A percentile compares a stretch with the other conserved stretches of the same genome.
Evolutionary conservation across 92 coral and sea anemone genomes (phyloP).

Genomic region (Actinernus sp.): DNA sequence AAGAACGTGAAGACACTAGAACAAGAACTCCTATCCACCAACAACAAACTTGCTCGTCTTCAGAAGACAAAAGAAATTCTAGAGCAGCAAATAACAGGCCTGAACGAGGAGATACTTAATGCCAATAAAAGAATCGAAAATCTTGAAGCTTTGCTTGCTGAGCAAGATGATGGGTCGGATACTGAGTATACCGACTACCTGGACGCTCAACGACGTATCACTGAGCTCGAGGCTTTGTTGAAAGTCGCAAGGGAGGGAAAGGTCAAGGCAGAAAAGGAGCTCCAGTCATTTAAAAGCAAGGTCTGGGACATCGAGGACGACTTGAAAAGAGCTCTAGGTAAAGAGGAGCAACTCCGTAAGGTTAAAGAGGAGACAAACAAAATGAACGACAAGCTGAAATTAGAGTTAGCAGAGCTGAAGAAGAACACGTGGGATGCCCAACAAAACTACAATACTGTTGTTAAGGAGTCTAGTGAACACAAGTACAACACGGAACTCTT

Average conservation of each 20-base stretch:
- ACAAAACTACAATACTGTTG: conserved; percentile 57
- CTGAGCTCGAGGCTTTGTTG: conserved; percentile 66
- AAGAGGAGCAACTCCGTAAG: conserved; percentile 61
- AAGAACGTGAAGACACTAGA: conserved; percentile 66
- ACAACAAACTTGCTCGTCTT: conserved; percentile 48
- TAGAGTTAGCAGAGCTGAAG: conserved; percentile 70
- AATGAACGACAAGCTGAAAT: conserved; percentile 85
- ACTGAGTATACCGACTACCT: conserved; percentile 39
- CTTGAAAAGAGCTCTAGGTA: conserved; percentile 49
- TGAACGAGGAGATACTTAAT: conserved; percentile 69
- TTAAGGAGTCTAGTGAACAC: conserved; percentile 58
- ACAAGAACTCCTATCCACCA: conserved; percentile 72
- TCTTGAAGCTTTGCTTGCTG: conserved; percentile 61
- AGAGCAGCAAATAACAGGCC: conserved; percentile 56
- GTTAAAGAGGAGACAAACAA: conserved; percentile 62
- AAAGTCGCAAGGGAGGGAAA: conserved; percentile 55
- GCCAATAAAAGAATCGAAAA: conserved; percentile 60
- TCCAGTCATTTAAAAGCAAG: conserved; percentile 60
- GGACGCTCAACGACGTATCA: conserved; percentile 39
- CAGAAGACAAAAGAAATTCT: conserved; percentile 45
- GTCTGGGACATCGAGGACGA: conserved; percentile 82
- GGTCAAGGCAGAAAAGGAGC: conserved; percentile 59
- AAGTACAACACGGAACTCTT: conserved; percentile 51
- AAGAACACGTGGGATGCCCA: conserved; percentile 82
- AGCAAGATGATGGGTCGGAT: conserved; percentile 49